Evolutionary conservation across 2,113 vertebrate species (phyloP), one percentile per base, ranked within the genome.

Genomic region (Neodontobutis hainanensis): DNA sequence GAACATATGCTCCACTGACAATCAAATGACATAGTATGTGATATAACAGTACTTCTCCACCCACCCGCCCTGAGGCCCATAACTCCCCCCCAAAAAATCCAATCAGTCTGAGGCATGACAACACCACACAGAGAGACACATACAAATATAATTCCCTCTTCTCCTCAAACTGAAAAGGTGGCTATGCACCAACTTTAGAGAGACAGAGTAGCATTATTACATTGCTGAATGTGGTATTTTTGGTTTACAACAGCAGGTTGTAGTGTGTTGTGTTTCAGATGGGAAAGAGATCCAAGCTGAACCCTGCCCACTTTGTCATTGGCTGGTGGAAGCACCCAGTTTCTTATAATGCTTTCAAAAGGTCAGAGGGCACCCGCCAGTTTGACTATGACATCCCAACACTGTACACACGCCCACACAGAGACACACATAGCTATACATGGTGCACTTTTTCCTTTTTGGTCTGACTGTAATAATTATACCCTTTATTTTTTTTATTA

Each of bases 391-490:
- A 81, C 81, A 57, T 85, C 83, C 82, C 73, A 72, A 82, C 83
- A 82, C 85, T 87, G 86, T 87, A 90, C 84, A 88, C 77, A 81
- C 77, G 73, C 81, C 79, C 88, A 78, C 81, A 81, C 68, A 73
- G 81, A 87, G 77, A 86, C 75, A 82, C 85, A 86, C 85, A 80
- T 75, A 77, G 70, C 68, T 80, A 87, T 82, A 84, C 78, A 79
- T 84, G 78, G 81, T 81, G 84, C 88, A 89, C 82, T 85, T 81
- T 83, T 78, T 88, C 85, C 79, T 92, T 92, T 91, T 92, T 91
- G 92, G 92, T 92, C 90, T 90, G 88, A 87, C 85, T 87, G 85
- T 83, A 85, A 87, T 89, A 87, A 80, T 88, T 81, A 88, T 83
- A 86, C 77, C 90, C 87, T 90, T 89, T 88, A 42, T 77, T 87